Evolutionary conservation across 2,888 invertebrate species (phyloP).

Genomic region (Callinectes sapidus): DNA sequence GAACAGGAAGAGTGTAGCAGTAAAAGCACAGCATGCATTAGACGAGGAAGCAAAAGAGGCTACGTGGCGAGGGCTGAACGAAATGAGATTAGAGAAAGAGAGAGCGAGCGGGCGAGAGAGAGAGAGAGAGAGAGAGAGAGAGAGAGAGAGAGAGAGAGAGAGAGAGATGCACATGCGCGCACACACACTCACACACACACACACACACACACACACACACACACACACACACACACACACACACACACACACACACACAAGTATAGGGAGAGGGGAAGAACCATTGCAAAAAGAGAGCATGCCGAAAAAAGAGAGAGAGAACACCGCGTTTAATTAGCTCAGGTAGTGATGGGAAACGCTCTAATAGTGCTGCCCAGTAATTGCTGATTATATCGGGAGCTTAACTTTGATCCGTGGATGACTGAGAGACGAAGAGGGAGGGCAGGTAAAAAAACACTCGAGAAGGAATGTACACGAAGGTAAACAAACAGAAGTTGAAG

Average conservation of each 20-base stretch:
- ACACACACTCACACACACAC: background rate
- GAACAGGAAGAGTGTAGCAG: background rate
- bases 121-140: background rate
- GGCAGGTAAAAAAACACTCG: background rate
- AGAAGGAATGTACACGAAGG: background rate
- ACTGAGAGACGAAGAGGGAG: background rate
- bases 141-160: background rate
- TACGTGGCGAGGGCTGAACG: background rate
- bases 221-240: background rate
- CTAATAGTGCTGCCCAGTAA: background rate
- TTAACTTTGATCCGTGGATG: slow-evolving; percentile 9
- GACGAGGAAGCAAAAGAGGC: background rate
- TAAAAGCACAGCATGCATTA: background rate
- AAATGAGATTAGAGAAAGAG: background rate
- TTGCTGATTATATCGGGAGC: background rate
- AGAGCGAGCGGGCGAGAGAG: background rate
- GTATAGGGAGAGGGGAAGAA: background rate
- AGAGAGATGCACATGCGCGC: background rate
- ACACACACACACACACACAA: background rate
- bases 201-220: background rate
- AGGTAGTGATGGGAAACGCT: background rate
- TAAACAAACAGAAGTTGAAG: background rate
- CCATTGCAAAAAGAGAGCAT: background rate
- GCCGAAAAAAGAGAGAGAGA: background rate
- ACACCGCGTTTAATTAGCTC: background rate